Evolutionary conservation across 2,797 vertebrate genomes (phyloP), one percentile per base, ranked within the genome.

Genomic region (Pantherophis vulpinus): DNA sequence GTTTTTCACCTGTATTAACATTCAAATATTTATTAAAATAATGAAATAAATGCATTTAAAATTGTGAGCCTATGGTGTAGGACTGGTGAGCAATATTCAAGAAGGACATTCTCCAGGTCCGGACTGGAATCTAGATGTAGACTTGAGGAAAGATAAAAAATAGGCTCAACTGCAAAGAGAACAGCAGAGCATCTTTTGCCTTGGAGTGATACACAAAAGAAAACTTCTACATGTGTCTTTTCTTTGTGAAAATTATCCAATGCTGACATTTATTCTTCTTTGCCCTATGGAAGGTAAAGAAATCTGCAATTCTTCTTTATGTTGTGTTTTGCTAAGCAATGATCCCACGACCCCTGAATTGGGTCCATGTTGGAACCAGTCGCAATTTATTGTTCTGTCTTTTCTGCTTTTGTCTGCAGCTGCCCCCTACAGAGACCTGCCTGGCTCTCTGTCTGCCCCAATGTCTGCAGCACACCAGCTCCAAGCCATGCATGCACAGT

Each of bases 401-500:
- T 27, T 92, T 91, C 94, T 0, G 0, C 79, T 61, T 94, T 42
- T 23, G 95, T 51, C 93, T 90, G 58, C 97, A 99, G 99, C 99
- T 94, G 98, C 99, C 96, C 99, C 99, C 95, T 99, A 99, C 98
- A 98, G 99, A 98, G 99, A 99, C 96, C 97, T 99, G 97, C 99
- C 99, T 18, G 98, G 98, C 93, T 99, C 99, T 86, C 99, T 99
- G 70, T 98, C 98, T 0, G 98, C 98, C 13, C 99, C 99, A 63
- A 99, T 99, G 98, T 99, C 99, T 0, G 99, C 99, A 83, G 99
- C 99, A 8, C 99, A 99, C 94, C 99, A 99, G 98, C 98, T 99
- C 94, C 99, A 99, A 98, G 99, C 99, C 97, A 99, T 99, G 99
- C 99, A 99, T 87, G 99, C 99, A 13, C 99, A 99, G 98, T 99